A percentile compares a stretch with the other conserved stretches of the same genome.
Evolutionary conservation across 2,113 vertebrate genomes (phyloP).

Genomic region (Heteronetta atricapilla): DNA sequence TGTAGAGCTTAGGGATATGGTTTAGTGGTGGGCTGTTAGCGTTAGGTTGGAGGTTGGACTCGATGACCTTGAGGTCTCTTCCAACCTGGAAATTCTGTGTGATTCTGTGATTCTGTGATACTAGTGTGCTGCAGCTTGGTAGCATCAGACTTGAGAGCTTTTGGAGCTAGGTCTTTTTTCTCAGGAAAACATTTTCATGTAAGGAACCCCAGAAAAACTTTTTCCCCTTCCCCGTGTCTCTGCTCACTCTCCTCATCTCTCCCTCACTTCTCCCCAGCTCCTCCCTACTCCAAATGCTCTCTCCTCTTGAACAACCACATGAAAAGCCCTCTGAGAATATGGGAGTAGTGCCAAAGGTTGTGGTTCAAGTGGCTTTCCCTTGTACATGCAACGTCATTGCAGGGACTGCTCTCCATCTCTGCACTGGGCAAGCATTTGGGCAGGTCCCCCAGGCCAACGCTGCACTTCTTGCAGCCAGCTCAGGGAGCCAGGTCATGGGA

Average conservation of each 20-base stretch:
- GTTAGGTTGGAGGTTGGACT: no score
- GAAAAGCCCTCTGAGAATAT: background rate
- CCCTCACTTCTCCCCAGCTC: background rate
- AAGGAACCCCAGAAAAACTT: background rate
- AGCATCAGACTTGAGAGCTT: background rate
- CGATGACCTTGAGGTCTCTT: no score
- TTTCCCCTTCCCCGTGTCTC: background rate
- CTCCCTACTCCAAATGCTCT: background rate
- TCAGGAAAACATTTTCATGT: background rate
- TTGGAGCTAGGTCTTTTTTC: background rate
- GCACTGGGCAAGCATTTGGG: background rate
- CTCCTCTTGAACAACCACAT: background rate
- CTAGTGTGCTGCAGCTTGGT: background rate
- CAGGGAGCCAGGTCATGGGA: background rate
- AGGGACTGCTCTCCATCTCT: background rate
- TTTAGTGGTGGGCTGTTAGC: no score
- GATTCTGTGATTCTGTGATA: no score
- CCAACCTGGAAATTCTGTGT: no score
- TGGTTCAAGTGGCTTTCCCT: background rate
- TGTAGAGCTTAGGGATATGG: no score
- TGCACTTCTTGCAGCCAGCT: background rate
- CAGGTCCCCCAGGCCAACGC: background rate
- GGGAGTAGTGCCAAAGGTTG: background rate
- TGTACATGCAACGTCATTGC: fast-evolving
- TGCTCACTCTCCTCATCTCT: background rate